Evolutionary conservation across 2,113 vertebrate genomes (phyloP).

Genomic region (Ptilorrhoa leucosticta): DNA sequence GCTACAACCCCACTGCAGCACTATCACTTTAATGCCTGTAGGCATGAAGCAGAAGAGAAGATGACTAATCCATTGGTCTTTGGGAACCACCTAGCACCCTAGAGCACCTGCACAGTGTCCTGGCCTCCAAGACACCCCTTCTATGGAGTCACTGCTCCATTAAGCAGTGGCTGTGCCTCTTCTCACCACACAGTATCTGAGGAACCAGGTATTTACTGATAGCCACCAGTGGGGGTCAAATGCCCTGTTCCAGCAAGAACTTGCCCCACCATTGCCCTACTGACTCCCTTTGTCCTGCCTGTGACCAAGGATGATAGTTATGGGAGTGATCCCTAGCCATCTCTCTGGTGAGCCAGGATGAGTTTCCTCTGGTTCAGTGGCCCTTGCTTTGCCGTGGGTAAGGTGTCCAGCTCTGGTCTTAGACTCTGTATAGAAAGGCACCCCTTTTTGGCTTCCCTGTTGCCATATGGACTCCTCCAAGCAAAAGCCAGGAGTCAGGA

Average conservation of each 20-base stretch:
- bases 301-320: background rate
- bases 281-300: background rate
- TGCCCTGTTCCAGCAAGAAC: background rate
- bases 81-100: background rate
- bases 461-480: background rate
- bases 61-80: background rate
- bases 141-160: background rate
- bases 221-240: background rate
- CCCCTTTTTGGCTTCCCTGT: background rate
- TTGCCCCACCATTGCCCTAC: background rate
- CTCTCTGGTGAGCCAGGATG: background rate
- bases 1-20: background rate
- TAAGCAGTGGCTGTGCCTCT: background rate
- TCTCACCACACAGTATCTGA: background rate
- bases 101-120: background rate
- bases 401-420: background rate
- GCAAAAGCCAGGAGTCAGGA: background rate
- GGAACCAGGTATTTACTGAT: background rate
- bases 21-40: background rate
- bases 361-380: background rate
- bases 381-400: background rate
- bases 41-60: background rate
- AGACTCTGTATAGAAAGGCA: background rate
- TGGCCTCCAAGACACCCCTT: fast-evolving
- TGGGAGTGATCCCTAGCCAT: background rate